phyloP scores from a whole-genome alignment of 1,140 invertebrate species.

The Maconellicoccus hirsutus region DNA sequence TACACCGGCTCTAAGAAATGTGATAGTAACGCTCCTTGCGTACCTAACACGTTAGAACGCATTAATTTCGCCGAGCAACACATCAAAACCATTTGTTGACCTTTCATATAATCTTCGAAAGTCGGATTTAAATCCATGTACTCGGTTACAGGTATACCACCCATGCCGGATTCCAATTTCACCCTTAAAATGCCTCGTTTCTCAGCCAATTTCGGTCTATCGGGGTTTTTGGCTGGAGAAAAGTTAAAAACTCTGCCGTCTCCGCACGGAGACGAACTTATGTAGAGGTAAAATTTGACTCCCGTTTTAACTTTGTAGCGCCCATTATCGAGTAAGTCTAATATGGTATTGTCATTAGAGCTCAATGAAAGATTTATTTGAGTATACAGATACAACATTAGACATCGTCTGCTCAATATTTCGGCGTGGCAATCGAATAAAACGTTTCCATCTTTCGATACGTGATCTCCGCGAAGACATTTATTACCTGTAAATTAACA shows the following conservation, averaged over 20 bases:
- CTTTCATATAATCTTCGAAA: slow-evolving; percentile 34
- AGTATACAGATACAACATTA: slow-evolving; percentile 64
- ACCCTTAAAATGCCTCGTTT: slow-evolving; percentile 78
- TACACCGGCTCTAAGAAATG: slow-evolving; percentile 77
- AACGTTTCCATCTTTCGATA: slow-evolving; percentile 68
- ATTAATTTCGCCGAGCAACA: slow-evolving; percentile 90
- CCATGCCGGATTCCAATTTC: slow-evolving; percentile 92
- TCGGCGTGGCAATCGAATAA: slow-evolving; percentile 95
- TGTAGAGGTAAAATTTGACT: slow-evolving; percentile 83
- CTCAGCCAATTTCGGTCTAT: slow-evolving; percentile 79
- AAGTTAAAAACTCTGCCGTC: slow-evolving; percentile 49
- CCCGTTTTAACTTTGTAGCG: slow-evolving; percentile 47
- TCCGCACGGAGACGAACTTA: slow-evolving; percentile 92
- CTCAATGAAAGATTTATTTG: slow-evolving; percentile 41
- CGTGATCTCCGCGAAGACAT: slow-evolving; percentile 80
- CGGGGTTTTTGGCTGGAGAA: slow-evolving; percentile 34
- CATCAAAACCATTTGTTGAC: slow-evolving; percentile 66
- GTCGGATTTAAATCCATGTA: slow-evolving; percentile 47
- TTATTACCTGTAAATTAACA: slow-evolving; percentile 78
- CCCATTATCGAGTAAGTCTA: not conserved
- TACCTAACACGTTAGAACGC: slow-evolving; percentile 82
- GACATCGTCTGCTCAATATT: slow-evolving; percentile 66
- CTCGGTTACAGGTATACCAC: slow-evolving; percentile 68
- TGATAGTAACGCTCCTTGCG: slow-evolving; percentile 82
- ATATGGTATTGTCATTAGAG: slow-evolving; percentile 1